Conservation (phyloP, 2,113 vertebrate genomes). For the Echinops telfairi region DNA sequence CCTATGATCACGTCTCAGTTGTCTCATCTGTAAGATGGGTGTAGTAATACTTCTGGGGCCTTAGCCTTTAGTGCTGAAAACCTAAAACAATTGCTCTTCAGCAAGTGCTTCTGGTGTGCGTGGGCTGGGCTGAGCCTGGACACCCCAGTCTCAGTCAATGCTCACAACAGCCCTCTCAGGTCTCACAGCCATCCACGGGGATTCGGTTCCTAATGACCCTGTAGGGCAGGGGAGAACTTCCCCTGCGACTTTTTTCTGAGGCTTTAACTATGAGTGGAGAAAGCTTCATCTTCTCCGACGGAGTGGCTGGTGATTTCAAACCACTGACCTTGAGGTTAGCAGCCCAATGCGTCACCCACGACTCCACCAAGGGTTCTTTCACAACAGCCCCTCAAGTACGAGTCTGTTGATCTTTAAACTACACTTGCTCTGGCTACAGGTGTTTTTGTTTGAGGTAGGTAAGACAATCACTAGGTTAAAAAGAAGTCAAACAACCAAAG, state of each 20-base stretch:
- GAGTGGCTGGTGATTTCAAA: no score
- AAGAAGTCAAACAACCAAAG: background rate
- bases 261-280: no score
- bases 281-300: no score
- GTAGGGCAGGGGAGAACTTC: no score
- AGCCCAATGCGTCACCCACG: no score
- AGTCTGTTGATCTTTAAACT: background rate
- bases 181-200: no score
- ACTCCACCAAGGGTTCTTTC: no score
- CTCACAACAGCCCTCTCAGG: background rate
- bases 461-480: background rate
- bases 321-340: no score
- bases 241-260: no score
- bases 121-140: accelerated
- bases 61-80: background rate
- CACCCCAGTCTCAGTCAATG: background rate
- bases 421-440: background rate
- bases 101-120: no score
- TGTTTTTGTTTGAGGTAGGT: background rate
- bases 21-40: background rate
- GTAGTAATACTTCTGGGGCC: background rate
- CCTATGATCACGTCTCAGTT: background rate
- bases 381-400: no score
- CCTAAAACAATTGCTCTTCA: background rate
- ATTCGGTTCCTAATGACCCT: no score